Evolutionary conservation across 2,797 vertebrate genomes (phyloP).

Genomic region (Cichlasoma orientale): DNA sequence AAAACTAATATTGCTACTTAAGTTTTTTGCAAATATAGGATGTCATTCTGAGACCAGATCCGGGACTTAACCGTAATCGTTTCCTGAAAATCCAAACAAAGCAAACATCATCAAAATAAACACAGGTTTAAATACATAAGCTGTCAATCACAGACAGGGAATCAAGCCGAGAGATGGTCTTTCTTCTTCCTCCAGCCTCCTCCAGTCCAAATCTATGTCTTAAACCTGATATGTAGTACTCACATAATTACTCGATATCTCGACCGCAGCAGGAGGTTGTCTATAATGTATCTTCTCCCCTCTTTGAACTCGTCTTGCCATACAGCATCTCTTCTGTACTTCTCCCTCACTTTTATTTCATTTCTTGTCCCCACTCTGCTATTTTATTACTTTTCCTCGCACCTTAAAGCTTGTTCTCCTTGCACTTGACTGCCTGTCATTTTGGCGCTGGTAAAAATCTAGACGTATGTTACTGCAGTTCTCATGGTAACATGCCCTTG

Average conservation of each 20-base stretch:
- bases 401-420: conserved; percentile 8
- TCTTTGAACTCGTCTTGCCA: conserved; percentile 1
- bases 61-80: background rate
- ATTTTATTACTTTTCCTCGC: background rate
- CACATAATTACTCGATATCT: conserved; percentile 16
- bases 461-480: conserved; percentile 11
- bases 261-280: background rate
- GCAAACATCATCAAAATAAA: background rate
- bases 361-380: background rate
- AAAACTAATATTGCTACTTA: background rate
- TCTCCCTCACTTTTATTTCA: background rate
- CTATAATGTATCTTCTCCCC: background rate
- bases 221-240: conserved; percentile 9
- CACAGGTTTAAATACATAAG: background rate
- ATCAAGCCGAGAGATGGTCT: conserved; percentile 8
- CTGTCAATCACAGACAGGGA: conserved; percentile 35
- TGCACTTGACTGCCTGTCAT: conserved; percentile 18
- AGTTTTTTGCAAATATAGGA: conserved; percentile 2
- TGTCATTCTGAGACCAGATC: background rate
- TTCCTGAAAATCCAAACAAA: background rate
- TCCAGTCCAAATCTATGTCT: conserved; percentile 4
- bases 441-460: conserved; percentile 7
- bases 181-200: background rate
- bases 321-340: background rate
- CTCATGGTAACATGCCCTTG: conserved; percentile 1